Evolutionary conservation across 2,797 vertebrate genomes (phyloP).

Genomic region (Leontopithecus rosalia): DNA sequence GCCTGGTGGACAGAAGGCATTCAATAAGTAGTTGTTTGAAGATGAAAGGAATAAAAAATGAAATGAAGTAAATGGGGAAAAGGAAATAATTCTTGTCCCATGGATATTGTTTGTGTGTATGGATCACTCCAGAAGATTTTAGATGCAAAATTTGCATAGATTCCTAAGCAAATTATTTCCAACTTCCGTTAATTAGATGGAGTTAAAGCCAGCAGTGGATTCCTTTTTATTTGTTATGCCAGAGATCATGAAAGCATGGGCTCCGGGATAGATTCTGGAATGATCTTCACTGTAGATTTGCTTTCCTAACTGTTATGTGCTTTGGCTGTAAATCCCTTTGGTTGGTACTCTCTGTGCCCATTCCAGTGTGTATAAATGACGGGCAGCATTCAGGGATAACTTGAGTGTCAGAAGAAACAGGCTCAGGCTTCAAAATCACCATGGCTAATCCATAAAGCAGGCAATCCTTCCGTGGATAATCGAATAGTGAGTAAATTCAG

Average conservation of each 20-base stretch:
- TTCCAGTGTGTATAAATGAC: background rate
- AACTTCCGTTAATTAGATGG: background rate
- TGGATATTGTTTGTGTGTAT: background rate
- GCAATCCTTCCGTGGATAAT: background rate
- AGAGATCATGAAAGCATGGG: background rate
- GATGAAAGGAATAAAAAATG: constrained; percentile 3
- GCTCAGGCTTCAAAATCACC: constrained; percentile 3
- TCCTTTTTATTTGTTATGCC: background rate
- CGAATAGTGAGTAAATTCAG: constrained; percentile 7
- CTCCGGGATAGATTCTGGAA: background rate
- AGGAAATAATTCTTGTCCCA: background rate
- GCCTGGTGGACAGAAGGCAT: background rate
- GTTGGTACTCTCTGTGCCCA: background rate
- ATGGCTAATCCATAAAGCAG: background rate
- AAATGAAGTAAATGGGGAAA: background rate
- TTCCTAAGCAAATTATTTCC: constrained; percentile 11
- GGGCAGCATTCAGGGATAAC: background rate
- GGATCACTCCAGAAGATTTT: constrained; percentile 27
- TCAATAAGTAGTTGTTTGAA: background rate
- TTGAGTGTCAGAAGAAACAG: background rate
- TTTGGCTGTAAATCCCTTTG: background rate
- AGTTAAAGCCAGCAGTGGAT: background rate
- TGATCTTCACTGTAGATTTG: background rate
- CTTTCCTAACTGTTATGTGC: background rate
- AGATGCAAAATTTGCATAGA: background rate